phyloP scores from a whole-genome alignment of 1,140 invertebrate genomes.

The Lutraria rhynchaena region DNA sequence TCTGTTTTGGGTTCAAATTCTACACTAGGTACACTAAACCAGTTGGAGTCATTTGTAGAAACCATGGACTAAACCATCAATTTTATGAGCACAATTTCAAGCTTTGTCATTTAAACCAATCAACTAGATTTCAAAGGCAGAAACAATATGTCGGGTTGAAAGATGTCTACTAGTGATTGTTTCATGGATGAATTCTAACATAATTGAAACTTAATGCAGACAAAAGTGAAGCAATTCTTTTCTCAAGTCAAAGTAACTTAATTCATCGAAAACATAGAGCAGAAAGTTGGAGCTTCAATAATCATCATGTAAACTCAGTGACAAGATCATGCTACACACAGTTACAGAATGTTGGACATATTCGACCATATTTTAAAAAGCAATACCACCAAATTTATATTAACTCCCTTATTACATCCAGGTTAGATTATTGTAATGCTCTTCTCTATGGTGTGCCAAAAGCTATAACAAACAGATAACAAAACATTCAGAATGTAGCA shows the following conservation, averaged over 20 bases:
- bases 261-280: conserved; percentile 13
- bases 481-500: conserved; percentile 41
- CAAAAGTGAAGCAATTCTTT: conserved; percentile 42
- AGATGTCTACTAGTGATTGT: conserved; percentile 28
- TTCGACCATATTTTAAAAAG: conserved; percentile 19
- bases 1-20: conserved; percentile 1
- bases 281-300: conserved; percentile 16
- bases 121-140: not conserved
- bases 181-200: conserved; percentile 46
- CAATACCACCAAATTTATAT: not conserved
- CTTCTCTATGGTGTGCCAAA: conserved; percentile 24
- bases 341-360: conserved; percentile 17
- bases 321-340: conserved; percentile 34
- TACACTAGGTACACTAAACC: conserved; percentile 4
- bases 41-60: conserved; percentile 4
- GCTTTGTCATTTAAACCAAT: conserved; percentile 42
- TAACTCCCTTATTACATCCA: conserved; percentile 35
- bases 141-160: conserved; percentile 27
- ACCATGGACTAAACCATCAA: conserved; percentile 38
- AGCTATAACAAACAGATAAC: conserved; percentile 3
- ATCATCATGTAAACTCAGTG: conserved; percentile 39
- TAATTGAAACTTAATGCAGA: conserved; percentile 47
- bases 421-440: conserved; percentile 37
- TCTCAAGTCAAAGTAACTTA: conserved; percentile 11
- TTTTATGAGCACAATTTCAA: conserved; percentile 41